Evolutionary conservation across 2,113 vertebrate genomes (phyloP).

Genomic region (Kryptolebias marmoratus): DNA sequence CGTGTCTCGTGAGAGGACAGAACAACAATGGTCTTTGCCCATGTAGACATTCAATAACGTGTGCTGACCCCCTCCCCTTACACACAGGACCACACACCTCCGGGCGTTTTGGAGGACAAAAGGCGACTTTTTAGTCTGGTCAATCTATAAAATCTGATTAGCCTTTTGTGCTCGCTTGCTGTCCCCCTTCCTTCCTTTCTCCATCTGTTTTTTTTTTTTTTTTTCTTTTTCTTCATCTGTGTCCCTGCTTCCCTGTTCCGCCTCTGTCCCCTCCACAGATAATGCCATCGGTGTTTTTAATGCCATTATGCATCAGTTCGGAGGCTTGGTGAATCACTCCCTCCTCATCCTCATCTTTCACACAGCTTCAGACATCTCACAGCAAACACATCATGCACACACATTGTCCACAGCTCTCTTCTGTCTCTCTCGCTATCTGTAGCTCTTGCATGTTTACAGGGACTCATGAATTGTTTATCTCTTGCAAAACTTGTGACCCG

Average conservation of each 20-base stretch:
- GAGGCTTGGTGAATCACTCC: slow-evolving; percentile 41
- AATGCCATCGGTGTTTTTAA: slow-evolving; percentile 63
- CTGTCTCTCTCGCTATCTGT: background rate
- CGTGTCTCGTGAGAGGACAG: slow-evolving; percentile 49
- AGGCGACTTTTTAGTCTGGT: slow-evolving; percentile 64
- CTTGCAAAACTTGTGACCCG: slow-evolving; percentile 70
- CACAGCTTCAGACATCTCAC: slow-evolving; percentile 30
- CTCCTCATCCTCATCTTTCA: slow-evolving; percentile 23
- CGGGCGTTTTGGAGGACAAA: slow-evolving; percentile 75
- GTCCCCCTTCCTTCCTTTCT: slow-evolving; percentile 13
- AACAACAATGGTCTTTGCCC: slow-evolving; percentile 68
- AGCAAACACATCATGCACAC: slow-evolving; percentile 36
- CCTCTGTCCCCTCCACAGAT: slow-evolving; percentile 51
- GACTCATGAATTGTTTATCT: slow-evolving; percentile 75
- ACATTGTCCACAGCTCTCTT: slow-evolving; percentile 36
- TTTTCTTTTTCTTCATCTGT: background rate
- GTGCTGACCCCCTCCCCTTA: slow-evolving; percentile 54
- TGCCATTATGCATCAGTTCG: slow-evolving; percentile 56
- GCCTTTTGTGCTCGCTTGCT: slow-evolving; percentile 47
- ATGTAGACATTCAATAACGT: slow-evolving; percentile 69
- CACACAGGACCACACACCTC: slow-evolving; percentile 52
- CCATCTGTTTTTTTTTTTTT: slow-evolving; percentile 18
- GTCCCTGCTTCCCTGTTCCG: slow-evolving; percentile 11
- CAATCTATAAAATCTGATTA: slow-evolving; percentile 80
- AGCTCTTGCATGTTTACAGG: slow-evolving; percentile 56